Evolutionary conservation across 2,113 vertebrate species (phyloP).

Genomic region (Anguilla rostrata): DNA sequence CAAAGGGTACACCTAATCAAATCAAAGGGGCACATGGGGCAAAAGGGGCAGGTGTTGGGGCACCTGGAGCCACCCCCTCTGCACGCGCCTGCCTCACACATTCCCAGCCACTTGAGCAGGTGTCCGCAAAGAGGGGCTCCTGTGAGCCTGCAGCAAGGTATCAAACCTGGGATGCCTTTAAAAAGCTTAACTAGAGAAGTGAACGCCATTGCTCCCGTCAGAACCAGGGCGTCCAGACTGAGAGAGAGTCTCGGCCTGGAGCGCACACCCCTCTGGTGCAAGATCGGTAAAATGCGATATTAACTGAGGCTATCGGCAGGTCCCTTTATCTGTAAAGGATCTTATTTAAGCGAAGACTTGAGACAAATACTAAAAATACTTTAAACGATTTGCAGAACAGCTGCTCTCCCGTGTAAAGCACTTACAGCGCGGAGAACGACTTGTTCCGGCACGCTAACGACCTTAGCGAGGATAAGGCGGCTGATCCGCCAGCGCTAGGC

Average conservation of each 20-base stretch:
- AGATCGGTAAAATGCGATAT: constrained; percentile 40
- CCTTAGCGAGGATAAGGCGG: constrained; percentile 63
- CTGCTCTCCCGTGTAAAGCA: constrained; percentile 61
- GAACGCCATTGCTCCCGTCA: constrained; percentile 6
- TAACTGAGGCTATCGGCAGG: constrained; percentile 43
- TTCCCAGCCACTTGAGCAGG: neutral
- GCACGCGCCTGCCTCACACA: neutral
- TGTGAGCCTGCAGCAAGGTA: neutral
- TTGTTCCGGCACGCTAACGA: constrained; percentile 61
- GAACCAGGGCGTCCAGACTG: neutral
- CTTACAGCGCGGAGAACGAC: constrained; percentile 52
- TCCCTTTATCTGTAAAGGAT: constrained; percentile 43
- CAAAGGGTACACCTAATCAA: too few species aligned
- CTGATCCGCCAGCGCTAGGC: constrained; percentile 61
- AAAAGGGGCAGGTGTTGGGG: neutral
- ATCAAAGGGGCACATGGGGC: too few species aligned
- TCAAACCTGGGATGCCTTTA: neutral
- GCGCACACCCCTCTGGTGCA: constrained; percentile 25
- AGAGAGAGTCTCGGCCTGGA: neutral
- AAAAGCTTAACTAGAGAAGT: neutral
- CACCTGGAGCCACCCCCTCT: too few species aligned
- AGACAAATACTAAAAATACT: constrained; percentile 40
- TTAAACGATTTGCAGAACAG: constrained; percentile 57
- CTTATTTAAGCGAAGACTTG: constrained; percentile 43
- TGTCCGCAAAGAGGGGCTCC: neutral